Evolutionary conservation across 1,140 invertebrate genomes (phyloP).

Genomic region (Acromyrmex charruanus): DNA sequence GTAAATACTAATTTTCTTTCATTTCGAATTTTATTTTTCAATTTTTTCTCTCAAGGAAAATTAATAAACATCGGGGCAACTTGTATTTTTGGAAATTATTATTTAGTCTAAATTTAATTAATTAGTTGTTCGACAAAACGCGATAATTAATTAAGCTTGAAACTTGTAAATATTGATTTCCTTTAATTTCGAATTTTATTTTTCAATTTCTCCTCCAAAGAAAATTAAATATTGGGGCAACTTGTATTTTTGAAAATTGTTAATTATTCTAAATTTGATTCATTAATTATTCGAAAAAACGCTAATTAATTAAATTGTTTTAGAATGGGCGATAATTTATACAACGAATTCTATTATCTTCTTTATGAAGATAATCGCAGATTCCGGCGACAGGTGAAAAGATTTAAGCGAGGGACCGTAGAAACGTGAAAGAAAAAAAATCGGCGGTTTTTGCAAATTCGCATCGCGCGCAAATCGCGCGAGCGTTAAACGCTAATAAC

Average conservation of each 20-base stretch:
- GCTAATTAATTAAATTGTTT: background rate
- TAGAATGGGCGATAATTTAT: background rate
- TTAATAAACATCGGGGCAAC: background rate
- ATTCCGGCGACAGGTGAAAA: conserved; percentile 29
- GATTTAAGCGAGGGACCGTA: conserved; percentile 41
- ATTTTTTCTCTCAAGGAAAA: background rate
- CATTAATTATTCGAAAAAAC: background rate
- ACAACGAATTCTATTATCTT: conserved; percentile 31
- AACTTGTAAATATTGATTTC: background rate
- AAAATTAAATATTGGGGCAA: background rate
- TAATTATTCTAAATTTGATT: background rate
- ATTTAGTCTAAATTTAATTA: background rate
- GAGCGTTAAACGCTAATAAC: conserved; percentile 59
- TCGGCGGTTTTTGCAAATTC: conserved; percentile 37
- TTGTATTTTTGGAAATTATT: too few species aligned
- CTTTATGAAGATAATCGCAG: conserved; percentile 9
- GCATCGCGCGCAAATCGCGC: conserved; percentile 45
- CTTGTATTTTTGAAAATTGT: background rate
- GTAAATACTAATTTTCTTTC: background rate
- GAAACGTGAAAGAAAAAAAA: background rate
- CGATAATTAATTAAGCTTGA: background rate
- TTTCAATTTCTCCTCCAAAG: background rate
- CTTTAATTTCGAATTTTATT: background rate
- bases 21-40: background rate
- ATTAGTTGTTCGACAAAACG: background rate